phyloP scores from a whole-genome alignment of 2,797 vertebrate species.

The Lerista edwardsae region DNA sequence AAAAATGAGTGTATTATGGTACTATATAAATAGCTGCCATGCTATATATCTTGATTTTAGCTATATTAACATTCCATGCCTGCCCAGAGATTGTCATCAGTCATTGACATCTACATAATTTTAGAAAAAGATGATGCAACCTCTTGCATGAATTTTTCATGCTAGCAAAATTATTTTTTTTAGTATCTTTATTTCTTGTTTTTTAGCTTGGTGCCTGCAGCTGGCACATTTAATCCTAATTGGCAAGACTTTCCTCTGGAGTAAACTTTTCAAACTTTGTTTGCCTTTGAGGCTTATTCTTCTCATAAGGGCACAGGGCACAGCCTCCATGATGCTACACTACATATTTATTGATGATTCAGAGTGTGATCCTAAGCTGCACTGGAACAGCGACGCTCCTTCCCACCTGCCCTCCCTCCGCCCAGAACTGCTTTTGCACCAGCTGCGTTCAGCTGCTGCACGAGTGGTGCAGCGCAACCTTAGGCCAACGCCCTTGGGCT shows the following conservation, averaged over 20 bases:
- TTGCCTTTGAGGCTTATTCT: slow-evolving; percentile 22
- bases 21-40: not conserved
- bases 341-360: slow-evolving; percentile 41
- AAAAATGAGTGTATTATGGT: not conserved
- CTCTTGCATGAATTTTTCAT: not conserved
- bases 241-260: slow-evolving; percentile 38
- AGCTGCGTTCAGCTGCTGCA: no score
- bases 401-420: no score
- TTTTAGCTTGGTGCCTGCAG: slow-evolving; percentile 14
- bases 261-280: slow-evolving; percentile 24
- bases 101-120: not conserved
- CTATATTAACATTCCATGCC: not conserved
- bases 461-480: no score
- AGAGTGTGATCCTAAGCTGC: no score
- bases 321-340: not conserved
- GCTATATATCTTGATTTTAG: not conserved
- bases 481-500: no score
- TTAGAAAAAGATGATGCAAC: not conserved
- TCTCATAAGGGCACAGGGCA: not conserved
- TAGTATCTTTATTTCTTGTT: not conserved
- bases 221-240: slow-evolving; percentile 50
- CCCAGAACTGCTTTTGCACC: no score
- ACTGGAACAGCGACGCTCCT: no score
- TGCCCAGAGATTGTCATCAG: not conserved
- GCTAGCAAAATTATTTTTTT: rapidly evolving